Conservation (phyloP, 2,797 vertebrate species). For the Muraenolepis orangiensis region DNA sequence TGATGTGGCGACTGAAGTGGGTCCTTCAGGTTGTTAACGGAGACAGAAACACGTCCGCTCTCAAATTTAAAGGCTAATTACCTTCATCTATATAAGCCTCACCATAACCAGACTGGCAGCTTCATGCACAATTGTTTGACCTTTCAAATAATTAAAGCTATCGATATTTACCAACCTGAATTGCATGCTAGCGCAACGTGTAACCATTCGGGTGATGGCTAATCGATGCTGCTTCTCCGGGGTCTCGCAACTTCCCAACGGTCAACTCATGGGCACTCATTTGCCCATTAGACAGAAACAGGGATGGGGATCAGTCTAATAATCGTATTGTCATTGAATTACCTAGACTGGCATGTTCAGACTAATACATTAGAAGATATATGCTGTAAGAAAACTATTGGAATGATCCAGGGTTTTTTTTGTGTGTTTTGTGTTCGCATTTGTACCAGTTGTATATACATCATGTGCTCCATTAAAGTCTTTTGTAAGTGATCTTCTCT, state of each 20-base stretch:
- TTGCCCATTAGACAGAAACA: neutral
- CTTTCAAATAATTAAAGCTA: neutral
- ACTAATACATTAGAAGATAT: neutral
- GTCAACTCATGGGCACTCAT: neutral
- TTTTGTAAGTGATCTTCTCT: slow-evolving; percentile 5
- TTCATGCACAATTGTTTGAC: neutral
- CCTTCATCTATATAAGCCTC: neutral
- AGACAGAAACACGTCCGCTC: too few species aligned
- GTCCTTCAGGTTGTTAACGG: too few species aligned
- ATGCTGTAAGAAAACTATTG: neutral
- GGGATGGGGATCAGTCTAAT: neutral
- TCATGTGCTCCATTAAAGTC: slow-evolving; percentile 35
- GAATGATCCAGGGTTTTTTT: neutral
- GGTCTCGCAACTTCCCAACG: too few species aligned
- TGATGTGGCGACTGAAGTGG: too few species aligned
- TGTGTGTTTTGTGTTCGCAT: neutral
- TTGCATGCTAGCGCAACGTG: neutral
- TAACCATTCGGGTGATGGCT: neutral
- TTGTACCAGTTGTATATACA: slow-evolving; percentile 15
- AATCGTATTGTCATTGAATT: neutral
- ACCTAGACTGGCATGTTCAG: neutral
- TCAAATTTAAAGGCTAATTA: too few species aligned
- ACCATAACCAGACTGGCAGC: neutral
- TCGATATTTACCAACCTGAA: neutral
- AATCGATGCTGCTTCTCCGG: neutral